Base-by-base conservation (phyloP, 2,888 invertebrate genomes). In the Thymelicus lineola region DNA sequence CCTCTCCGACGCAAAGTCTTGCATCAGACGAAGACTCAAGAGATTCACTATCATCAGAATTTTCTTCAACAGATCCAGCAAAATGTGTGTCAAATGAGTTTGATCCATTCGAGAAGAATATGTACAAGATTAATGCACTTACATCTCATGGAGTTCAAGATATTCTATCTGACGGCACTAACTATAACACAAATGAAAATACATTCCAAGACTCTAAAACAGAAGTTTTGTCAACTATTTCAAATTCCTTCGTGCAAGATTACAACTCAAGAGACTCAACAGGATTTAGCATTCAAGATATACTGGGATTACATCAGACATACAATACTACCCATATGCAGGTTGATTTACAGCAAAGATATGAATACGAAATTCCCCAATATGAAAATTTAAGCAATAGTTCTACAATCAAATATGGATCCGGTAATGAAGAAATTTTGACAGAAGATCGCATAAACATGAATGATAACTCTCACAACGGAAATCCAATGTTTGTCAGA, bases 231-330 rank as follows among this genome's bases (percentile, higher is more conserved):
- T 81, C 88, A n/a, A 77, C 87, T 3, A 79, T 89, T 70, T 83
- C 87, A 42, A 86, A 84, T 74, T 77, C 87, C 6, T 90, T 88
- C 69, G 84, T 82, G 1, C 93, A 91, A 79, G 94, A 94, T 74
- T 93, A 91, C 66, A 94, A 93, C 72, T 94, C 94, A 3, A 87
- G 93, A 77, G 94, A 94, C 74, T 93, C 94, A 0, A 89, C 87
- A 0, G 90, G 91, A 50, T 94, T 94, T 75, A 94, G 90, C 70
- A 94, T 94, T 66, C 94, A 94, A 62, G 94, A 94, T 60, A 94
- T 94, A 59, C 87, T 94, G 36, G 94, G 94, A 6, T 76, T 94
- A 1, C 87, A 91, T 36, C 93, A 93, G 71, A 77, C 89, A 0
- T 93, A 90, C 66, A 86, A 80, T 68, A 73, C 82, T 36, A 68